Evolutionary conservation across 2,888 invertebrate genomes (phyloP).

Genomic region (Brenthis hecate): DNA sequence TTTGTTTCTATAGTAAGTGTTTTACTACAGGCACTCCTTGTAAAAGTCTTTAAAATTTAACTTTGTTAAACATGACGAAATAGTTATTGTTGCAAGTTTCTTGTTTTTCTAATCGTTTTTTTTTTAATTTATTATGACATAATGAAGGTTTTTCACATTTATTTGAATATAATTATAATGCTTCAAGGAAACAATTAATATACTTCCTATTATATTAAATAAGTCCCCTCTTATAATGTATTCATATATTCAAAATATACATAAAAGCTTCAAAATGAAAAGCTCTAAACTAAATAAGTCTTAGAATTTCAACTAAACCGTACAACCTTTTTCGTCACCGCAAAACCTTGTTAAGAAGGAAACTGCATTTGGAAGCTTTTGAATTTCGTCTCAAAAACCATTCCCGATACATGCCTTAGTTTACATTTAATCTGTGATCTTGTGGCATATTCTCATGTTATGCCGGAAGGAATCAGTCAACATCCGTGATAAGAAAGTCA

Average conservation of each 20-base stretch:
- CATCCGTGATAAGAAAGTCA: conserved; percentile 49
- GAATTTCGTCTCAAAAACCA: not conserved
- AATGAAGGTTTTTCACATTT: too few relatives aligned
- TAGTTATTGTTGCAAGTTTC: too few relatives aligned
- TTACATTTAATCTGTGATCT: not conserved
- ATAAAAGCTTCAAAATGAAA: conserved; percentile 5
- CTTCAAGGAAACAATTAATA: too few relatives aligned
- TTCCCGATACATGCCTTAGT: too few relatives aligned
- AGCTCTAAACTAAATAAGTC: conserved; percentile 14
- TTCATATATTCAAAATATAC: not conserved
- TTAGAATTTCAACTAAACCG: conserved; percentile 8
- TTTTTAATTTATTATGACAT: too few relatives aligned
- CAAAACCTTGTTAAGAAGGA: conserved; percentile 6
- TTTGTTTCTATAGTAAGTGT: conserved; percentile 3
- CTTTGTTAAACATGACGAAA: not conserved
- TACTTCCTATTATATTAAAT: too few relatives aligned
- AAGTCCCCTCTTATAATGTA: too few relatives aligned
- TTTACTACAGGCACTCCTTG: not conserved
- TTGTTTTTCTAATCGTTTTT: too few relatives aligned
- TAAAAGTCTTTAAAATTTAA: not conserved
- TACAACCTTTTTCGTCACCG: not conserved
- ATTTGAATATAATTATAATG: too few relatives aligned
- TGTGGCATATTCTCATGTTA: conserved; percentile 45
- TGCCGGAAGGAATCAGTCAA: conserved; percentile 57
- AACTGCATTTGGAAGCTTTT: not conserved